Conservation (phyloP, 2,797 vertebrate species). For the Enteromius fasciolatus region DNA sequence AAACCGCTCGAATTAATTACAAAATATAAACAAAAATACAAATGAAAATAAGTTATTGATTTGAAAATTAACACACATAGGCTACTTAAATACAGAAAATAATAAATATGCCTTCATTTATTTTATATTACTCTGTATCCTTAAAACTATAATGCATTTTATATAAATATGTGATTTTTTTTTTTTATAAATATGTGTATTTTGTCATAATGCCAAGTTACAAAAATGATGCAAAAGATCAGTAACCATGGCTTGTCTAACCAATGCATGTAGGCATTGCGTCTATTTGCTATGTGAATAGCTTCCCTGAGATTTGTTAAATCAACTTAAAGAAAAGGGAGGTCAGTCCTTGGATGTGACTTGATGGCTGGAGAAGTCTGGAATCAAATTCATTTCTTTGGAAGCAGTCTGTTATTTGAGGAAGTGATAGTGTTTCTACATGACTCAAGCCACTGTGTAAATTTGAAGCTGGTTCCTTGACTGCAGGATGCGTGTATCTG, state of each 20-base stretch:
- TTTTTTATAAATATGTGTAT: no score
- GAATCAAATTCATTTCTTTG: neutral
- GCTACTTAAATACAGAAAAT: no score
- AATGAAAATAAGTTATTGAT: slow-evolving; percentile 13
- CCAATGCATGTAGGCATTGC: neutral
- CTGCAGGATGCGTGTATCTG: neutral
- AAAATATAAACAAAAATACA: neutral
- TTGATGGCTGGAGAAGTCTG: neutral
- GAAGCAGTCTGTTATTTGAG: neutral
- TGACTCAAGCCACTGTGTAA: neutral
- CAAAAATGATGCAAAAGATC: slow-evolving; percentile 4
- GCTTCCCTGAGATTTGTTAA: slow-evolving; percentile 21
- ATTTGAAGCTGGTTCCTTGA: neutral
- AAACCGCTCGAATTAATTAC: neutral
- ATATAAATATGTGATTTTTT: neutral
- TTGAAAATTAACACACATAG: neutral
- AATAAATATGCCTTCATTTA: slow-evolving; percentile 37
- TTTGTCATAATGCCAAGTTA: neutral
- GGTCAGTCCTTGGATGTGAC: slow-evolving; percentile 8
- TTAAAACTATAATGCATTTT: neutral
- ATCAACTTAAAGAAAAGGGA: slow-evolving; percentile 14
- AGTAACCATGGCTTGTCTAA: neutral
- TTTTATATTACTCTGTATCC: neutral
- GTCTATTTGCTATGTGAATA: slow-evolving; percentile 13
- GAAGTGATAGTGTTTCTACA: slow-evolving; percentile 9